Evolutionary conservation across 2,797 vertebrate species (phyloP).

Genomic region (Otolemur crassicaudatus): DNA sequence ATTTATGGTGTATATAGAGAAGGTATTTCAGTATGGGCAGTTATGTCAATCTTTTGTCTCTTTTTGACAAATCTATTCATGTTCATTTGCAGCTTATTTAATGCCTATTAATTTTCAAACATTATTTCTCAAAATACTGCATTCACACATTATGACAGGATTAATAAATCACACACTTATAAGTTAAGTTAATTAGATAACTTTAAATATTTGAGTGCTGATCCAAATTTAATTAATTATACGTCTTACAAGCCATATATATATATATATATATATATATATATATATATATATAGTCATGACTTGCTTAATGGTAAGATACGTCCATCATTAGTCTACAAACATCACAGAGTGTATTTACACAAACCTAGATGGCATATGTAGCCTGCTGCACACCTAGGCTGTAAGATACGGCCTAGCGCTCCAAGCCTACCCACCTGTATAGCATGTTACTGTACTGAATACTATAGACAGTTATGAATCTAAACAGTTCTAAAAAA

Average conservation of each 20-base stretch:
- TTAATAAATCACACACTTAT: neutral
- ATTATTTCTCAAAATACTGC: neutral
- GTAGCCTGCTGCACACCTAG: neutral
- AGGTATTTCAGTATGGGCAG: neutral
- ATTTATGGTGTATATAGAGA: neutral
- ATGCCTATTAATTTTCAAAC: neutral
- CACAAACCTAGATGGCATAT: neutral
- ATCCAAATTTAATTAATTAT: conserved; percentile 1
- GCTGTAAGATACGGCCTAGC: neutral
- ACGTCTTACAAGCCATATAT: neutral
- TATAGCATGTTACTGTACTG: neutral
- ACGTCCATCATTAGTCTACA: neutral
- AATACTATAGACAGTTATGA: neutral
- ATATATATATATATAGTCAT: neutral
- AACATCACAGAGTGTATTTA: neutral
- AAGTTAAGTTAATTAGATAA: neutral
- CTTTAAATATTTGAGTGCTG: neutral
- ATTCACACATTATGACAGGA: neutral
- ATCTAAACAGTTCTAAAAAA: neutral
- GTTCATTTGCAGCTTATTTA: neutral
- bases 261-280: neutral
- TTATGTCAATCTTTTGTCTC: neutral
- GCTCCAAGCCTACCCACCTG: neutral
- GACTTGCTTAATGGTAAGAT: neutral
- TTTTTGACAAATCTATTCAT: neutral